These are phyloP conservation scores for Ammodytes dubius DNA, from an alignment of 2,113 vertebrate genomes.

Conservation along the genomic window DNA sequence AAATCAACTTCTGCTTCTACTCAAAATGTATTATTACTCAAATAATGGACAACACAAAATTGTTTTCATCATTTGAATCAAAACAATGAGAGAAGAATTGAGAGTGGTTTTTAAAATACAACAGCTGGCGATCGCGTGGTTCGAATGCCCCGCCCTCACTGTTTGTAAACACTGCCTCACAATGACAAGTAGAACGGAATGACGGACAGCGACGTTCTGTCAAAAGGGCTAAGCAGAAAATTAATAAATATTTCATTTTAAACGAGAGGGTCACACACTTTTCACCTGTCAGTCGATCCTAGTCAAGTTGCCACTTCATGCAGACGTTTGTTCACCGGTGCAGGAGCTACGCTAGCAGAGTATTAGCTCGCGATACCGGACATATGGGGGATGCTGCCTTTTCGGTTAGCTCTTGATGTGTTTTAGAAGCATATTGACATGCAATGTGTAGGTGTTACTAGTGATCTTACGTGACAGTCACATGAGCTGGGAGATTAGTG, in stretches of 20 bases:
- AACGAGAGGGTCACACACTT: background rate
- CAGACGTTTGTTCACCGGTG: background rate
- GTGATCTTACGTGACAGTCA: background rate
- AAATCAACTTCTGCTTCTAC: background rate
- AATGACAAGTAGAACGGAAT: background rate
- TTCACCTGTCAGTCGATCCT: background rate
- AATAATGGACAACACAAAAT: background rate
- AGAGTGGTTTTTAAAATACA: background rate
- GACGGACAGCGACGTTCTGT: background rate
- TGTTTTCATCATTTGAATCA: background rate
- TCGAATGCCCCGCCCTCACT: constrained; percentile 64
- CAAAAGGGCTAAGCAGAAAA: background rate
- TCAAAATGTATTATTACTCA: background rate
- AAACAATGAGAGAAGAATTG: background rate
- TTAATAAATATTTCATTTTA: background rate
- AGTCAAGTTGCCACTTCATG: background rate
- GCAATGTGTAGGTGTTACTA: background rate
- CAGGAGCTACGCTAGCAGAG: constrained; percentile 8
- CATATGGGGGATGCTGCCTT: background rate
- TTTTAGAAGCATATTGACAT: rapidly evolving
- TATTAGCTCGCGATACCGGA: background rate
- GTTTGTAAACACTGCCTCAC: constrained; percentile 78
- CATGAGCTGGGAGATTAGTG: background rate
- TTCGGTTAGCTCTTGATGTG: too few relatives aligned
- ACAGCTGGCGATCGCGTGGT: constrained; percentile 61